These are phyloP conservation scores for Drosophila willistoni DNA, from an alignment of 1,140 invertebrate genomes.

Conservation along the genomic window DNA sequence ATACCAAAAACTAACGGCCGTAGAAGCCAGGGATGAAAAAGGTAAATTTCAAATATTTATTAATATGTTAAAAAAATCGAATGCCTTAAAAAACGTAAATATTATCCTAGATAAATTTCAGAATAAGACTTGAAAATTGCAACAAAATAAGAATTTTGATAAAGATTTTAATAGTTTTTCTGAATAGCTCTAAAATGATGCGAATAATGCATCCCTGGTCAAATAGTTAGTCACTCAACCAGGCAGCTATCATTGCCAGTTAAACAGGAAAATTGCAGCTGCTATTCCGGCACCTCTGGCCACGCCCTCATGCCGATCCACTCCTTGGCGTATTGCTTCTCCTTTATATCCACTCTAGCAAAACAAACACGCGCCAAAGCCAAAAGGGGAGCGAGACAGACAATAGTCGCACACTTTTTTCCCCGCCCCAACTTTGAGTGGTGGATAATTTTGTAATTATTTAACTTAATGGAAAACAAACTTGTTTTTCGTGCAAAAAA, in stretches of 20 bases:
- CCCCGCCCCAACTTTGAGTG: conserved; percentile 48
- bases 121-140: too few species aligned
- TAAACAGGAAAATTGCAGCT: conserved; percentile 65
- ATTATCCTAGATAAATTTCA: too few species aligned
- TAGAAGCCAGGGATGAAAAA: conserved; percentile 38
- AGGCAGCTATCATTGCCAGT: conserved; percentile 70
- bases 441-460: conserved; percentile 79
- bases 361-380: conserved; percentile 39
- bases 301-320: background rate
- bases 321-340: background rate
- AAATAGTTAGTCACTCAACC: conserved; percentile 55
- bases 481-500: conserved; percentile 71
- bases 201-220: conserved; percentile 42
- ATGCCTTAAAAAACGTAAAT: background rate
- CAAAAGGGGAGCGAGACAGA: conserved; percentile 14
- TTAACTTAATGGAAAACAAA: conserved; percentile 82
- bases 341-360: conserved; percentile 30
- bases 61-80: too few species aligned
- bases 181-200: too few species aligned
- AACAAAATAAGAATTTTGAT: too few species aligned
- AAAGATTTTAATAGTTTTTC: background rate
- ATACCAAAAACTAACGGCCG: conserved; percentile 45
- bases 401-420: conserved; percentile 20
- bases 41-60: background rate
- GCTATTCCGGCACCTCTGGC: conserved; percentile 42